Percentiles rank a stretch among this genome's conserved stretches.
Evolutionary conservation across 2,113 vertebrate species (phyloP).

Genomic region (Oophaga pumilio): DNA sequence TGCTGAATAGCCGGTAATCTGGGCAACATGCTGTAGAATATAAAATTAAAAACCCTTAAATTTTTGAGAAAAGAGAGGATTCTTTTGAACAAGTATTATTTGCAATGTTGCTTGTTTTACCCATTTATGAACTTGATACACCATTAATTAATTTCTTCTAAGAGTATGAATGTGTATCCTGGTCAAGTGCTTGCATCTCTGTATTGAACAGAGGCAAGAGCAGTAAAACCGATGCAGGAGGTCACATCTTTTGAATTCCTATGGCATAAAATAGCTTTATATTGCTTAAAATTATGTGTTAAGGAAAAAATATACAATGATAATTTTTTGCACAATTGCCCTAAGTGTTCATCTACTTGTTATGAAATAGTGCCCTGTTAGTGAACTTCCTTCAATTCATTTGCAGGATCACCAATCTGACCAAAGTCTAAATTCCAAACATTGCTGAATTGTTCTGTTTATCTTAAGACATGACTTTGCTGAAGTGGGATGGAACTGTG

Average conservation of each 20-base stretch:
- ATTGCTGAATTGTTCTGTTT: slow-evolving; percentile 10
- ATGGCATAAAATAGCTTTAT: not conserved
- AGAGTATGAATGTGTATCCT: not conserved
- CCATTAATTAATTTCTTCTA: no score
- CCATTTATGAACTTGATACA: no score
- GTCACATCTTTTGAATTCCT: not conserved
- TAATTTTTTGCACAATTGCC: not conserved
- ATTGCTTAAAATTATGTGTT: not conserved
- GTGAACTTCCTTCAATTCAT: slow-evolving; percentile 9
- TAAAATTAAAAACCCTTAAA: no score
- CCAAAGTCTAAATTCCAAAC: slow-evolving; percentile 14
- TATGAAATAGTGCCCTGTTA: not conserved
- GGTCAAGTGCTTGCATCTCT: not conserved
- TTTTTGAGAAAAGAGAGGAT: no score
- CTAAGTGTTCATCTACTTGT: not conserved
- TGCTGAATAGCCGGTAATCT: no score
- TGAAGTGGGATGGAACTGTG: slow-evolving; percentile 9
- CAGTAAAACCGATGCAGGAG: not conserved
- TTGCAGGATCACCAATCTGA: not conserved
- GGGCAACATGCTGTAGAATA: no score
- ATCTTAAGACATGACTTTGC: slow-evolving; percentile 1
- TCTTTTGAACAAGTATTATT: no score
- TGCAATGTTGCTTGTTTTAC: no score
- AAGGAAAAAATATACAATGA: not conserved
- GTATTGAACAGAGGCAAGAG: not conserved